phyloP scores from a whole-genome alignment of 37 sponge, comb jelly and placozoan species.

The Aphrocallistes beatrix region DNA sequence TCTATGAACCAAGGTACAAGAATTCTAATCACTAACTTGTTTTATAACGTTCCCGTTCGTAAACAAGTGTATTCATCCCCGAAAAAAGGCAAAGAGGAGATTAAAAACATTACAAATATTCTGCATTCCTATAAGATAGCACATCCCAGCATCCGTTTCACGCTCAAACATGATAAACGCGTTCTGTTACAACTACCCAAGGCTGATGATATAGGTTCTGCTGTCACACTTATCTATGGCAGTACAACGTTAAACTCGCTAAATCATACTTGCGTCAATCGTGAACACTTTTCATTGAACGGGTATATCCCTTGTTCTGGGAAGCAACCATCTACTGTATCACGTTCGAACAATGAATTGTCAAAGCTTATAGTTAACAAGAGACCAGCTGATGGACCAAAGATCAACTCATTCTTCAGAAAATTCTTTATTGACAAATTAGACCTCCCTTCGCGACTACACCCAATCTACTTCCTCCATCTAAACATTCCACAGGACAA shows the following conservation, averaged over 20 bases:
- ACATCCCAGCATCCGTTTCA: conserved; percentile 49
- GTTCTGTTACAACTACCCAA: conserved; percentile 52
- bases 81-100: conserved; percentile 57
- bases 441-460: neutral
- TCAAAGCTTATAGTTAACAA: neutral
- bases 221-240: conserved; percentile 33
- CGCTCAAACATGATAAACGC: conserved; percentile 45
- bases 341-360: neutral
- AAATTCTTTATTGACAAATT: neutral
- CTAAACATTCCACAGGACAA: neutral
- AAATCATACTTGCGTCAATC: neutral
- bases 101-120: conserved; percentile 42
- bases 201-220: conserved; percentile 25
- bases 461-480: neutral
- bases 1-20: conserved; percentile 39
- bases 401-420: neutral
- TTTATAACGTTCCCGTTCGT: conserved; percentile 63
- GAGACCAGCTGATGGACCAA: neutral
- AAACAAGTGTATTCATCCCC: conserved; percentile 35
- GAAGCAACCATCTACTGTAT: neutral
- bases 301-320: neutral
- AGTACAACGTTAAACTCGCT: neutral
- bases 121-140: conserved; percentile 53
- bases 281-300: neutral
- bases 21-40: conserved; percentile 45